These are phyloP conservation scores for Amphimallon solstitiale DNA, from an alignment of 2,888 invertebrate genomes.

Conservation along the genomic window DNA sequence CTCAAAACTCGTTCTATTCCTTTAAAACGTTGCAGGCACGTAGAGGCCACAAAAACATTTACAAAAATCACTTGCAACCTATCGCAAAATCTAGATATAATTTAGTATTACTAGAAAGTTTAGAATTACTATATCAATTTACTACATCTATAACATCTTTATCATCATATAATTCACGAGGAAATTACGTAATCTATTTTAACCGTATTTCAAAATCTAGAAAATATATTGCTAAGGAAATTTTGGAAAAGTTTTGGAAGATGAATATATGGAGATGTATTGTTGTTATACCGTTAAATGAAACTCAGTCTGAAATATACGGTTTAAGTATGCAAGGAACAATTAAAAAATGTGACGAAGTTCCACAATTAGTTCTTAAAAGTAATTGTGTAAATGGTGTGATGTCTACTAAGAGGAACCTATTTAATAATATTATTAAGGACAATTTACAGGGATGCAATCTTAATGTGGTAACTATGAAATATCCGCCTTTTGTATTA, in stretches of 20 bases:
- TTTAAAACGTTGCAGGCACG: neutral
- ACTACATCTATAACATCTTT: slow-evolving; percentile 24
- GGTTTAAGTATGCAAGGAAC: slow-evolving; percentile 36
- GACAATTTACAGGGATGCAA: slow-evolving; percentile 44
- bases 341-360: slow-evolving; percentile 36
- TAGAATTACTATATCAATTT: slow-evolving; percentile 31
- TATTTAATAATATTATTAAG: slow-evolving; percentile 32
- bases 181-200: slow-evolving; percentile 39
- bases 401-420: slow-evolving; percentile 6
- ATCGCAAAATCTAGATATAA: slow-evolving; percentile 23
- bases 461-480: slow-evolving; percentile 44
- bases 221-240: slow-evolving; percentile 14
- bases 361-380: slow-evolving; percentile 29
- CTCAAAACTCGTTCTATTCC: neutral
- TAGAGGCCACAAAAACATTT: neutral
- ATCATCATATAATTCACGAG: slow-evolving; percentile 37
- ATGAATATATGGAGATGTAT: slow-evolving; percentile 40
- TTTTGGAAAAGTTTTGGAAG: slow-evolving; percentile 40
- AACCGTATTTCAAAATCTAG: slow-evolving; percentile 32
- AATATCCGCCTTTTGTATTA: slow-evolving; percentile 51
- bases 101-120: slow-evolving; percentile 41
- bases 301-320: slow-evolving; percentile 40
- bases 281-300: slow-evolving; percentile 40
- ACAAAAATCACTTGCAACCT: slow-evolving; percentile 5
- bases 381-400: slow-evolving; percentile 42